Conservation (phyloP, 2,797 vertebrate species). For the Poecilia gillii region DNA sequence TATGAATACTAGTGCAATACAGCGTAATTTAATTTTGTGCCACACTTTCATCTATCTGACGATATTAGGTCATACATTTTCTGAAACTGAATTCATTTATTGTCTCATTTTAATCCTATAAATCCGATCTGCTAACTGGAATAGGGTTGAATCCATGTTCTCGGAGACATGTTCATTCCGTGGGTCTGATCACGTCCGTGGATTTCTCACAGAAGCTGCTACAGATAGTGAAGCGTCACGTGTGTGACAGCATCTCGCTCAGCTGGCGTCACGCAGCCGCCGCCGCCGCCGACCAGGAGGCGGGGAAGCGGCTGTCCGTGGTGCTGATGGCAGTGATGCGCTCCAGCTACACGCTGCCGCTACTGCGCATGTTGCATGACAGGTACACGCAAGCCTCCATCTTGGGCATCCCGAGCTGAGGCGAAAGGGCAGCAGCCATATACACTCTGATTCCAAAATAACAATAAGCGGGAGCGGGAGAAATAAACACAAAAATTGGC, state of each 20-base stretch:
- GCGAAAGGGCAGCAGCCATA: slow-evolving; percentile 74
- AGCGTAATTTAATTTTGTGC: background rate
- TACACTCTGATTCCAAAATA: slow-evolving; percentile 39
- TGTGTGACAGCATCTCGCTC: slow-evolving; percentile 13
- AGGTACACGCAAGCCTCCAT: slow-evolving; percentile 82
- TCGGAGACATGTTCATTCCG: background rate
- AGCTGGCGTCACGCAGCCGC: slow-evolving; percentile 21
- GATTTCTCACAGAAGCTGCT: slow-evolving; percentile 6
- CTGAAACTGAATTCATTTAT: background rate
- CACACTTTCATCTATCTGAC: background rate
- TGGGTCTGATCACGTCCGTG: background rate
- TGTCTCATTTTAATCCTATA: background rate
- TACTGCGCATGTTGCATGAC: slow-evolving; percentile 84
- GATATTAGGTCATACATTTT: background rate
- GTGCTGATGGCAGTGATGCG: slow-evolving; percentile 66
- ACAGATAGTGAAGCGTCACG: slow-evolving; percentile 45
- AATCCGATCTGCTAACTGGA: background rate
- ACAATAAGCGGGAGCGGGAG: slow-evolving; percentile 38
- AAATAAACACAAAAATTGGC: slow-evolving; percentile 43
- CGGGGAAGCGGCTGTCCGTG: slow-evolving; percentile 62
- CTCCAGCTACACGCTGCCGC: slow-evolving; percentile 62
- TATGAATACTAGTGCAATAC: background rate
- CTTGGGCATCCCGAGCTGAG: slow-evolving; percentile 80
- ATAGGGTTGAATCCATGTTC: background rate
- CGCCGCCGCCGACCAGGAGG: slow-evolving; percentile 21